phyloP scores from a whole-genome alignment of 2,888 invertebrate genomes.

The Dicyrtomina minuta region DNA sequence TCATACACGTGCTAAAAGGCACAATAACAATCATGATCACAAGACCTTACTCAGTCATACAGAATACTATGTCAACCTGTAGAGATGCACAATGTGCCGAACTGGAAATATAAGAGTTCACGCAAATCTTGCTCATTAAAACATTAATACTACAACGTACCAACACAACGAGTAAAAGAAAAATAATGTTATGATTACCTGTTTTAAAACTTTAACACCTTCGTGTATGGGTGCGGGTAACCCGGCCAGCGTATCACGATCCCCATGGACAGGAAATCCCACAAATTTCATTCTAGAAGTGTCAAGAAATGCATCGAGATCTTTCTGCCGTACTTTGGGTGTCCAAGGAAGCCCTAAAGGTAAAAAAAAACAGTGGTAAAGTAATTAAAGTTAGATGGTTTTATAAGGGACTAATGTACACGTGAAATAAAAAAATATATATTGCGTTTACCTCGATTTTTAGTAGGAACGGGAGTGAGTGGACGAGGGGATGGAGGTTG shows the following conservation, averaged over 20 bases:
- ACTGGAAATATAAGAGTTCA: background rate
- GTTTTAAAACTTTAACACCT: constrained; percentile 84
- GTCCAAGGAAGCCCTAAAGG: constrained; percentile 83
- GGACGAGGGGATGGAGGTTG: constrained; percentile 62
- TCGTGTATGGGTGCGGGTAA: constrained; percentile 96
- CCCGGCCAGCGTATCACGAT: constrained; percentile 86
- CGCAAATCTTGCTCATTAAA: background rate
- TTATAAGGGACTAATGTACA: background rate
- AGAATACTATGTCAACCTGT: background rate
- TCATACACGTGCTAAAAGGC: too few species aligned
- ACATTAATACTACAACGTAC: background rate
- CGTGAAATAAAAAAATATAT: background rate
- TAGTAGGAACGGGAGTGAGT: constrained; percentile 58
- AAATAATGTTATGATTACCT: constrained; percentile 57
- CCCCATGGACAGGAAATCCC: constrained; percentile 81
- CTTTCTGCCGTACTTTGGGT: constrained; percentile 87
- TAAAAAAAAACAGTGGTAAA: background rate
- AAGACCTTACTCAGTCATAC: background rate
- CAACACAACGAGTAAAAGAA: background rate
- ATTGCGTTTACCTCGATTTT: constrained; percentile 53
- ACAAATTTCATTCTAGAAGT: constrained; percentile 92
- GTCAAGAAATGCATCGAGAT: constrained; percentile 89
- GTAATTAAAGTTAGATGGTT: background rate
- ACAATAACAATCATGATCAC: too few species aligned
- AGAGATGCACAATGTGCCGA: background rate